Evolutionary conservation across 2,888 invertebrate species (phyloP), one percentile per base, ranked within the genome.

Genomic region (Lycophotia porphyrea): DNA sequence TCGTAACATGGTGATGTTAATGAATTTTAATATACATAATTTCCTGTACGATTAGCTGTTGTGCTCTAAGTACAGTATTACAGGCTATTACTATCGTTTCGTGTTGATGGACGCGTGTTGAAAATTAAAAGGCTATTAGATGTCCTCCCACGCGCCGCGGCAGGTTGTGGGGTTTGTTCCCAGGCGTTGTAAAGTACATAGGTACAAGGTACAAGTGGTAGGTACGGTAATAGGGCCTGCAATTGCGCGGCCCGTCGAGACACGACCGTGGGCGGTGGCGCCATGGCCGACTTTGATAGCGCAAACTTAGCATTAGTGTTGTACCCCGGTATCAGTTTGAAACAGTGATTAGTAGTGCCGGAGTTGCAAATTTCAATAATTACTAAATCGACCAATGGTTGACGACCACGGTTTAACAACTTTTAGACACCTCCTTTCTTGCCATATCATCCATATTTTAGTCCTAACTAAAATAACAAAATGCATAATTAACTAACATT

Each of bases 111-210:
- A 91, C 90, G 90, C 88, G 93, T 92, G 93, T 93, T 86, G 92
- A 93, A 95, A 96, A 96, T 96, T 96, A 96, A 96, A 95, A 95
- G 94, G 91, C 94, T 95, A 93, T 94, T 93, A 93, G 92, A 91
- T 90, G 87, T 88, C 94, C 85, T 91, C 96, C 95, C 94, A 96
- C 96, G 94, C 94, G 86, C 80, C 80, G 76, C 80, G 90, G 91
- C 93, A 92, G 92, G 93, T 91, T 92, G 90, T 88, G 82, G 78
- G 88, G 92, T 91, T 90, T 88, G 90, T 91, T 93, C 91, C 90
- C 92, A 93, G 90, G 91, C 93, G 89, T 86, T 90, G 84, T 87
- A 87, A 90, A 85, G 87, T 86, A 82, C 83, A 87, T 86, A 90
- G 82, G 82, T 90, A 89, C 86, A 78, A 76, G 71, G 71, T 86